Percentiles rank a stretch among this genome's conserved stretches.
Conservation (phyloP, 1,140 invertebrate species). For the Papilio glaucus region DNA sequence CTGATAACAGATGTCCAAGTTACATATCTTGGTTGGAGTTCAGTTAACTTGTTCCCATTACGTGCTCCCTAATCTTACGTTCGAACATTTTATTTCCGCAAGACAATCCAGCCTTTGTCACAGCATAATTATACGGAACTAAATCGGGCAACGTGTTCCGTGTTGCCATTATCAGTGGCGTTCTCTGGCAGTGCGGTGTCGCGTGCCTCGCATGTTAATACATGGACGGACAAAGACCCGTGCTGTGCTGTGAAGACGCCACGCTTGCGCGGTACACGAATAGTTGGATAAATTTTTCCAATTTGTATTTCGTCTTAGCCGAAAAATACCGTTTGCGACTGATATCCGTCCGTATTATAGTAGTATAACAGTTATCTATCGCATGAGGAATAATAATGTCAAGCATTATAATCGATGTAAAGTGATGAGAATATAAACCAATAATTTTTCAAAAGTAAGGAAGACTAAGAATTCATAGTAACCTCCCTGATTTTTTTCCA, state of each 20-base stretch:
- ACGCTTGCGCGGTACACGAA: slow-evolving; percentile 21
- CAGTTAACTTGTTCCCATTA: not conserved
- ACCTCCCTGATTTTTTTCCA: too few species aligned
- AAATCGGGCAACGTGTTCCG: slow-evolving; percentile 25
- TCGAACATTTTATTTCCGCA: slow-evolving; percentile 19
- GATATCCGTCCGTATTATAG: too few species aligned
- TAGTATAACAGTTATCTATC: too few species aligned
- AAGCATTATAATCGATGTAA: too few species aligned
- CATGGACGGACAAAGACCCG: slow-evolving; percentile 34
- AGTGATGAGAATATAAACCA: too few species aligned
- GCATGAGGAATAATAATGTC: too few species aligned
- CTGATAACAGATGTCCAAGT: not conserved
- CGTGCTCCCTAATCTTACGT: not conserved
- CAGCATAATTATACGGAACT: slow-evolving; percentile 32
- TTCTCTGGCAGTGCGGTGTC: not conserved
- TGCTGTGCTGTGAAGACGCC: not conserved
- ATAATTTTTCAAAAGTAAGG: too few species aligned
- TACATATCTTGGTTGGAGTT: not conserved
- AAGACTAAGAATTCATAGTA: too few species aligned
- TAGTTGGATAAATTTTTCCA: not conserved
- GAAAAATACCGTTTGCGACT: too few species aligned
- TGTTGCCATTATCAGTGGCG: slow-evolving; percentile 5
- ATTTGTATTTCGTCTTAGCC: too few species aligned
- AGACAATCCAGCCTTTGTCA: slow-evolving; percentile 26
- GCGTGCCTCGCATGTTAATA: slow-evolving; percentile 25